Conservation (phyloP, 1,140 invertebrate species). For the Drosophila parvula region DNA sequence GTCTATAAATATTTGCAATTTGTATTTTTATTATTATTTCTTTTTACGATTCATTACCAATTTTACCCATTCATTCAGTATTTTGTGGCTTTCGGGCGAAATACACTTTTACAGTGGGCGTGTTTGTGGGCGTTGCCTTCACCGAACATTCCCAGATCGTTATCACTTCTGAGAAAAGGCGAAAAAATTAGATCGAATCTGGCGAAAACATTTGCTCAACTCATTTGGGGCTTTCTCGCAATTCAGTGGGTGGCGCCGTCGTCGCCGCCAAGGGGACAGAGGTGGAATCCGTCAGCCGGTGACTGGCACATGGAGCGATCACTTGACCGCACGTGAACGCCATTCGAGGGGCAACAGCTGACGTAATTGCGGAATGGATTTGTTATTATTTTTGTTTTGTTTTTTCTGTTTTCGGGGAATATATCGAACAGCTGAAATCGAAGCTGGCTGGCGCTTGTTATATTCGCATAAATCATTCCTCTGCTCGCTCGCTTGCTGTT, state of each 20-base stretch:
- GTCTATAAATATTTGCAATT: neutral
- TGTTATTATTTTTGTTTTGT: neutral
- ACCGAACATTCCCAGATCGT: neutral
- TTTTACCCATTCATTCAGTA: neutral
- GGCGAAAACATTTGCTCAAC: constrained; percentile 65
- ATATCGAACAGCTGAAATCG: constrained; percentile 11
- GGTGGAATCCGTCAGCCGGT: constrained; percentile 12
- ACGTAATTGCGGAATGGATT: constrained; percentile 49
- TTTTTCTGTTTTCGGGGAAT: constrained; percentile 13
- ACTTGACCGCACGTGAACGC: constrained; percentile 76
- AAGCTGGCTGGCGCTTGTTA: constrained; percentile 24
- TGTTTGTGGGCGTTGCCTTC: constrained; percentile 9
- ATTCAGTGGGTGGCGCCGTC: constrained; percentile 25
- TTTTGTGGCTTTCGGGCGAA: neutral
- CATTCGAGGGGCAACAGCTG: constrained; percentile 35
- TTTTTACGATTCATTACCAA: neutral
- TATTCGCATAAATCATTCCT: constrained; percentile 43
- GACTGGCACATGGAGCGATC: constrained; percentile 67
- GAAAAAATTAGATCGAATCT: constrained; percentile 31
- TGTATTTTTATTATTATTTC: neutral
- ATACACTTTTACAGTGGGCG: constrained; percentile 4
- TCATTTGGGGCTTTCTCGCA: constrained; percentile 52
- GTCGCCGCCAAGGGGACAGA: neutral
- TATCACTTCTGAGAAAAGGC: constrained; percentile 36
- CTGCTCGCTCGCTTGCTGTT: constrained; percentile 16